These are phyloP conservation scores for Apantesis nais DNA, from an alignment of 2,888 invertebrate genomes.

Conservation along the genomic window DNA sequence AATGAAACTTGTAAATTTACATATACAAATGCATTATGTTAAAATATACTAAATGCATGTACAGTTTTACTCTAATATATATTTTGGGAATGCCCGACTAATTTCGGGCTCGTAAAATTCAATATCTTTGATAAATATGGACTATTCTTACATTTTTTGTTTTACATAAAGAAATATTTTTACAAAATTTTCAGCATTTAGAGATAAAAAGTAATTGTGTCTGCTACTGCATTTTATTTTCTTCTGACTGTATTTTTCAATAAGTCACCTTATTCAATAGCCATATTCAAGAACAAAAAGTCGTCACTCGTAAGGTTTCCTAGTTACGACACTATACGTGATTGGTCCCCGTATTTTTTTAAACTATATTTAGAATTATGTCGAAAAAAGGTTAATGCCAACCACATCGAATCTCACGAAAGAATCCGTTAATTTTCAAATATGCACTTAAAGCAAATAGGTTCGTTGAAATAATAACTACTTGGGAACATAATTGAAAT, in stretches of 20 bases:
- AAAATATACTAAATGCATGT: too few species aligned
- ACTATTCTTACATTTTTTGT: too few species aligned
- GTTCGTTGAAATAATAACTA: slow-evolving; percentile 69
- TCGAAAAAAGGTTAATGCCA: slow-evolving; percentile 44
- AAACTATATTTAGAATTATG: slow-evolving; percentile 43
- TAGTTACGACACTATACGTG: slow-evolving; percentile 39
- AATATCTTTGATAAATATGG: too few species aligned
- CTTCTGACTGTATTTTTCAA: background rate
- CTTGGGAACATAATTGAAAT: slow-evolving; percentile 78
- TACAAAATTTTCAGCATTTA: background rate
- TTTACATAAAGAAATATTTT: too few species aligned
- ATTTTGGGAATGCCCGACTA: too few species aligned
- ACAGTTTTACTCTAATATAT: too few species aligned
- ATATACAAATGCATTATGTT: too few species aligned
- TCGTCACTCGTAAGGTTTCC: too few species aligned
- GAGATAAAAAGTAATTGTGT: background rate
- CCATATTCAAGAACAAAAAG: slow-evolving; percentile 28
- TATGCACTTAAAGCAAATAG: slow-evolving; percentile 66
- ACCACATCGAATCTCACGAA: slow-evolving; percentile 39
- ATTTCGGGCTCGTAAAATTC: too few species aligned
- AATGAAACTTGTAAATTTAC: too few species aligned
- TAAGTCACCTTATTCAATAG: slow-evolving; percentile 23
- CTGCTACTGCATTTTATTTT: background rate
- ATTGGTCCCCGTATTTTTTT: slow-evolving; percentile 43
- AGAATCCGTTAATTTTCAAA: slow-evolving; percentile 48